phyloP scores from a whole-genome alignment of 2,888 invertebrate species.

The Cotesia congregata region DNA sequence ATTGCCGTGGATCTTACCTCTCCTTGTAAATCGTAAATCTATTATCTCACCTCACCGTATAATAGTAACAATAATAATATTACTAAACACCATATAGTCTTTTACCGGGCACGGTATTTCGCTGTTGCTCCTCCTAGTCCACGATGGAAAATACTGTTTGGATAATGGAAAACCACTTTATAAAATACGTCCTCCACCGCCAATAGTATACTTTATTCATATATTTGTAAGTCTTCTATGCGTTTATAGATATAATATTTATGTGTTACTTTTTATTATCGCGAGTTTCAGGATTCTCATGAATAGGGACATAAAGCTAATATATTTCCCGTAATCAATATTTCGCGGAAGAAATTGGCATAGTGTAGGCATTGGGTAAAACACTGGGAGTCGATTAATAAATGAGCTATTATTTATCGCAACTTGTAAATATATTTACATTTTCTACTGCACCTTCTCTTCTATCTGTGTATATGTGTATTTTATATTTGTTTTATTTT shows the following conservation, averaged over 20 bases:
- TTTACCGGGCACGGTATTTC: conserved; percentile 27
- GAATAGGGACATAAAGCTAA: not conserved
- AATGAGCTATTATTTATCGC: conserved; percentile 35
- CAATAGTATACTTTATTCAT: no score
- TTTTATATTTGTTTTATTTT: not conserved
- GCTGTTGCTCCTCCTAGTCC: conserved; percentile 31
- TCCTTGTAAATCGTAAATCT: conserved; percentile 37
- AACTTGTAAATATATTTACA: conserved; percentile 19
- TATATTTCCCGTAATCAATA: conserved; percentile 12
- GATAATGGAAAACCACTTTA: conserved; percentile 1
- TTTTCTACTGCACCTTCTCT: not conserved
- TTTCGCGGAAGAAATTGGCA: conserved; percentile 11
- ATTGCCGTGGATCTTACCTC: conserved; percentile 44
- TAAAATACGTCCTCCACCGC: not conserved
- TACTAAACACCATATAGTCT: not conserved
- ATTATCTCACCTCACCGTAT: conserved; percentile 27
- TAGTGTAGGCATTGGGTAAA: not conserved
- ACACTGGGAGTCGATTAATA: conserved; percentile 35
- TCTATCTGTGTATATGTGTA: not conserved
- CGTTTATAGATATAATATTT: no score
- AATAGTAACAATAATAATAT: not conserved
- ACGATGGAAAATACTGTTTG: conserved; percentile 17
- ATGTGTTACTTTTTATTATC: no score
- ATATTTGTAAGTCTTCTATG: no score
- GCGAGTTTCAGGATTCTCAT: no score